Conservation (phyloP, 1,140 invertebrate species). For the Gonatopus flavifemur region DNA sequence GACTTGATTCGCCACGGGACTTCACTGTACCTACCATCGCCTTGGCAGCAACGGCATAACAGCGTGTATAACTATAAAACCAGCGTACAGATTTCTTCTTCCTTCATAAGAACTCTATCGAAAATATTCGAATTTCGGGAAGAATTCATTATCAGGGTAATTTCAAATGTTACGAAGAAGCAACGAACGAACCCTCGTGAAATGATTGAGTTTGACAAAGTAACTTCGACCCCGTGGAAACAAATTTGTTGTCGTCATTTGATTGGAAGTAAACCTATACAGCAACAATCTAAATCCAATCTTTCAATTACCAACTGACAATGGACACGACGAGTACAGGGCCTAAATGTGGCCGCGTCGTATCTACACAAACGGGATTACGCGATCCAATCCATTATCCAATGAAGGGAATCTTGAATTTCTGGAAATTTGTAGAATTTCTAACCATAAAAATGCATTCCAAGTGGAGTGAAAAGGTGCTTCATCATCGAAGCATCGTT, state of each 20-base stretch:
- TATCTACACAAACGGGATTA: conserved; percentile 58
- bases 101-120: background rate
- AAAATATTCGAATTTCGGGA: too few species aligned
- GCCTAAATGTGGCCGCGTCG: conserved; percentile 55
- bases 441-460: too few species aligned
- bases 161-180: conserved; percentile 18
- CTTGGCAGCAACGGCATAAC: too few species aligned
- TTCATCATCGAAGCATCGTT: too few species aligned
- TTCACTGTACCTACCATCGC: conserved; percentile 6
- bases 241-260: conserved; percentile 40
- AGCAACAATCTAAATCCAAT: conserved; percentile 55
- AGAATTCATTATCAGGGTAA: too few species aligned
- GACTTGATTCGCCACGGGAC: conserved; percentile 39
- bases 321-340: conserved; percentile 39
- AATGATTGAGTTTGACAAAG: conserved; percentile 55
- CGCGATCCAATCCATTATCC: conserved; percentile 58
- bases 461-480: too few species aligned
- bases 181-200: conserved; percentile 13
- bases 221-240: conserved; percentile 41
- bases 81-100: too few species aligned
- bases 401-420: too few species aligned
- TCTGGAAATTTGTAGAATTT: too few species aligned
- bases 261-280: conserved; percentile 23
- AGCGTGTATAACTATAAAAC: too few species aligned
- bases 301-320: conserved; percentile 56